Base-by-base conservation (phyloP, 2,888 invertebrate species). In the Choristoneura rosaceana region DNA sequence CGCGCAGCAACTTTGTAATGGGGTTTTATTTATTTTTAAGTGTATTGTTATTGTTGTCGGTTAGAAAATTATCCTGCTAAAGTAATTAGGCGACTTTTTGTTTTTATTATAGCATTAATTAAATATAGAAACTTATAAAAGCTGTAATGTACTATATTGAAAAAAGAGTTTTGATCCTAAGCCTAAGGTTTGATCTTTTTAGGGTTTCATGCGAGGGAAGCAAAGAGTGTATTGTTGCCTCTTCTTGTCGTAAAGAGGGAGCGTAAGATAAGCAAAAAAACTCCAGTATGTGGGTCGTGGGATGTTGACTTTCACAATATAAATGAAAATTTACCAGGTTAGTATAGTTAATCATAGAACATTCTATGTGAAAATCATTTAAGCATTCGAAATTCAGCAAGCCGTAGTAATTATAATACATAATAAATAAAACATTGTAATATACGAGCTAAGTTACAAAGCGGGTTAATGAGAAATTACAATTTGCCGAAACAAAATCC, bases 1-100 rank as follows among this genome's bases (percentile, higher is more conserved):
- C 4, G 75, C 79, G 82, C 70, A 12, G 77, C 84, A 81, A 84
- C 84, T 82, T 87, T 87, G 85, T 78, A 69, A 73, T 41, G 75
- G 59, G 74, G 81, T 71, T 33, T 47, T 62, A 65, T 69, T 50
- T 59, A 8, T 43, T 60, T 70, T 68, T 64, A 47, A 63, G 38
- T 33, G 66, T 41, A 47, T n/a, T 71, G 14, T 55, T 61, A 55
- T 50, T 59, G 25, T 17, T 12, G 15, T 38, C 12, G 14, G 63
- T 70, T 41, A n/a, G 12, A 52, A 59, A 43, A 50, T 65, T 15
- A 47, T 38, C 17, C 5, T 34, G 47, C 17, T 17, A 38, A 12
- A 14, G 10, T 69, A 52, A 61, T 52, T 52, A 38, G 59, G 0
- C 5, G 2, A 9, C 25, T 55, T 65, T 55, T 55, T 55, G 12